Percentiles rank a stretch among this genome's conserved stretches.
Conservation (phyloP, 2,888 invertebrate genomes). For the Euclidia mi region DNA sequence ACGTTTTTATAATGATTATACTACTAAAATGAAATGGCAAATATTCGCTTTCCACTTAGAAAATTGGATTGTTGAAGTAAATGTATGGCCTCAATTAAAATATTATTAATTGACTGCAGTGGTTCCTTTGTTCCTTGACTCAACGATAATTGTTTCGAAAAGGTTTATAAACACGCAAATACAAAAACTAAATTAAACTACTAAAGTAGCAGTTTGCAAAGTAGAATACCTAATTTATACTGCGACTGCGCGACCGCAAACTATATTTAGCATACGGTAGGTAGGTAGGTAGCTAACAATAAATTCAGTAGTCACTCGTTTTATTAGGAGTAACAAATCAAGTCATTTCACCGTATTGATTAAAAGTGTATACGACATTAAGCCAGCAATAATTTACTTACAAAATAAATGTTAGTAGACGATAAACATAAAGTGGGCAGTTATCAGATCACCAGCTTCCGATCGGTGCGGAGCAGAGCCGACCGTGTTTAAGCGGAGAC, state of each 20-base stretch:
- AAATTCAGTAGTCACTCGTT: background rate
- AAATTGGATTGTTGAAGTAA: background rate
- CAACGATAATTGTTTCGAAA: background rate
- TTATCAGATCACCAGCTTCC: constrained; percentile 38
- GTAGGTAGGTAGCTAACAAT: too few relatives aligned
- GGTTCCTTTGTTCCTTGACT: constrained; percentile 13
- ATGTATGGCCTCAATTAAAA: constrained; percentile 41
- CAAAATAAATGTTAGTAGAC: constrained; percentile 7
- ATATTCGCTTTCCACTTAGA: background rate
- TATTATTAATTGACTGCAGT: constrained; percentile 17
- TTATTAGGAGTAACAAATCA: background rate
- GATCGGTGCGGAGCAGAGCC: constrained; percentile 23
- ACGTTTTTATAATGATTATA: background rate
- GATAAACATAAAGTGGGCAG: constrained; percentile 21
- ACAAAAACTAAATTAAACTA: background rate
- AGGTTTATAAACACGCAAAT: constrained; percentile 1
- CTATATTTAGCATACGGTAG: background rate
- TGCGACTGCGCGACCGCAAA: background rate
- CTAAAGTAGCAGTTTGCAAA: background rate
- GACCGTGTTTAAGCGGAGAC: constrained; percentile 56
- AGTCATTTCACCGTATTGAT: background rate
- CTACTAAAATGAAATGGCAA: background rate
- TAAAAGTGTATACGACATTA: background rate
- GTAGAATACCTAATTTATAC: background rate
- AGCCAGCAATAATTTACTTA: background rate